Evolutionary conservation across 2,797 vertebrate genomes (phyloP).

Genomic region (Coranthus polyacanthus): DNA sequence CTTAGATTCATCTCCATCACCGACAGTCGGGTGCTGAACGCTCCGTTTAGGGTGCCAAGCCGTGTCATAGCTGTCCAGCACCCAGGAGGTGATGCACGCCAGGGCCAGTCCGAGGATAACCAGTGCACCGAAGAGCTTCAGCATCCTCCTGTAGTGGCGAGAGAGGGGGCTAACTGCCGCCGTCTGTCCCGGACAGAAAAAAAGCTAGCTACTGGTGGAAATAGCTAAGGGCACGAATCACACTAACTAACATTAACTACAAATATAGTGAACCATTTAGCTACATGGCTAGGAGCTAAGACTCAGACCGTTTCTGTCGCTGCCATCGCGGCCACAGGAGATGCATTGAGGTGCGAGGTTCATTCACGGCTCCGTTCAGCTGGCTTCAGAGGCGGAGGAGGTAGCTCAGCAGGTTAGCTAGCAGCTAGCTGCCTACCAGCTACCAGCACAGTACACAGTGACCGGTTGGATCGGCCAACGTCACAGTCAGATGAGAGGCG

Average conservation of each 20-base stretch:
- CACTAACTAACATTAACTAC: conserved; percentile 60
- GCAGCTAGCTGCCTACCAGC: conserved; percentile 42
- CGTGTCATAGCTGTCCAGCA: conserved; percentile 87
- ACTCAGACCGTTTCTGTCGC: conserved; percentile 68
- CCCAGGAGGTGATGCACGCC: conserved; percentile 85
- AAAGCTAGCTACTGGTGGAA: conserved; percentile 57
- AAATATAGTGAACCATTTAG: conserved; percentile 7
- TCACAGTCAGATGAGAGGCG: conserved; percentile 38
- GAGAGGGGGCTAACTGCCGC: conserved; percentile 68
- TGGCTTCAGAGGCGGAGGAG: conserved; percentile 43
- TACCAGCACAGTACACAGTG: conserved; percentile 28
- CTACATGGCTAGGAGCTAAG: conserved; percentile 69
- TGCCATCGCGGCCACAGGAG: conserved; percentile 69
- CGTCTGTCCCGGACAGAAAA: conserved; percentile 67
- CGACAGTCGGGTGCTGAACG: conserved; percentile 49
- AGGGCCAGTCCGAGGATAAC: conserved; percentile 83
- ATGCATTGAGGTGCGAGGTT: conserved; percentile 59
- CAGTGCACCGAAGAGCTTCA: conserved; percentile 83
- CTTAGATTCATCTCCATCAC: conserved; percentile 40
- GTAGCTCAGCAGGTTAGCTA: conserved; percentile 43
- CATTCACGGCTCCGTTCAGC: conserved; percentile 55
- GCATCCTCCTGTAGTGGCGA: conserved; percentile 83
- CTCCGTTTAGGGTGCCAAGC: conserved; percentile 83
- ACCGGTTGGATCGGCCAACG: conserved; percentile 55
- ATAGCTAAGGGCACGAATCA: conserved; percentile 55